Conservation (phyloP, 2,113 vertebrate genomes). For the Clinocottus analis region DNA sequence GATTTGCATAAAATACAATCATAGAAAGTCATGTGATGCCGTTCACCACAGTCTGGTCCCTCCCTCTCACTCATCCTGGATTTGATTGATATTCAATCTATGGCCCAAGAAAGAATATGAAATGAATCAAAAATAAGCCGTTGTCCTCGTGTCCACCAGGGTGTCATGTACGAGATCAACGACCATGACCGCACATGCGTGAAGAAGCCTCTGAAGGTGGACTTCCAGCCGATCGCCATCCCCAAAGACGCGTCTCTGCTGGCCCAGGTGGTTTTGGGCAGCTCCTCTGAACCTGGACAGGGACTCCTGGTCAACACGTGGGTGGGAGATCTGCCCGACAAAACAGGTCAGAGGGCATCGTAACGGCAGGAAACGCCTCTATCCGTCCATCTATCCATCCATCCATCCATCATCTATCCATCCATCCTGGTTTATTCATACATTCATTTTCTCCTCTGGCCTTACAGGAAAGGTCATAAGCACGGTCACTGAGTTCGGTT, state of each 20-base stretch:
- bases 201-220: constrained; percentile 52
- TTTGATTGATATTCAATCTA: neutral
- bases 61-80: neutral
- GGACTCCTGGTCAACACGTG: constrained; percentile 83
- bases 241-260: constrained; percentile 66
- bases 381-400: neutral
- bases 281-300: constrained; percentile 70
- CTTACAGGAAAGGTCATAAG: constrained; percentile 56
- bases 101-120: neutral
- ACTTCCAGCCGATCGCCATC: constrained; percentile 75
- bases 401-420: too few species aligned
- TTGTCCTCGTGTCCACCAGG: constrained; percentile 47
- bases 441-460: neutral
- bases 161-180: constrained; percentile 73
- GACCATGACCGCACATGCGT: constrained; percentile 54
- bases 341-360: constrained; percentile 13
- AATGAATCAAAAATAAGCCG: neutral
- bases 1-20: neutral
- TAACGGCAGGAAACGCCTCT: neutral
- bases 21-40: constrained; percentile 16
- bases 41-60: neutral
- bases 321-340: constrained; percentile 50
- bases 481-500: constrained; percentile 55
- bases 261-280: constrained; percentile 70
- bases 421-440: neutral